Base-by-base conservation (phyloP, 35 echinoderm and acorn worm species). In the Lytechinus pictus region DNA sequence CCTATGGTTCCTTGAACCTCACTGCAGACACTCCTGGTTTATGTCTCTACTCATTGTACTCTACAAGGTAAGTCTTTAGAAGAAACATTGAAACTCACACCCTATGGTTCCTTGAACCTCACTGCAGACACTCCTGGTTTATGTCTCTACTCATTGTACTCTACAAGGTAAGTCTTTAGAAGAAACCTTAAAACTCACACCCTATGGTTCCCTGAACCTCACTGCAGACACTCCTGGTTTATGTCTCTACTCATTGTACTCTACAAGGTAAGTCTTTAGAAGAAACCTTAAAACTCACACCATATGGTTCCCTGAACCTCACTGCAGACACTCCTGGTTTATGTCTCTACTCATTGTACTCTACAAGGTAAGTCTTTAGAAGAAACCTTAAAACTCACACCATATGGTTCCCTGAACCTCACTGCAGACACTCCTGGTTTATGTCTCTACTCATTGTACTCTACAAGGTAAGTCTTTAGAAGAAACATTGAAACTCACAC, bases 11-110 rank as follows among this genome's bases (percentile, higher is more conserved):
- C 89, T 99, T 53, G 97, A 98, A 54, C 95, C 98, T n/a, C 97
- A 98, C 96, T 98, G 97, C 66, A 96, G 98, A 87, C 97, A 98
- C 79, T 97, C 98, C 53, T 99, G 98, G 98, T 95, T 99, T 51
- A 97, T 96, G 94, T 98, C 98, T 66, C 91, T 99, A 13, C 95
- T 99, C 33, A 95, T 98, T 44, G 97, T 99, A 86, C 96, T 99
- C 33, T 99, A 99, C 91, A 99, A 99, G 98, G 98, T 99, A 95
- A 71, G 86, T 44, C 33, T 44, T 44, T 44, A 44, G 33, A 44
- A 44, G 33, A 44, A 44, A 0, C 33, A 0, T 44, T 44, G 33
- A 44, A 44, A 44, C 33, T 44, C 33, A 58, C 56, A 58, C 8
- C 12, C 56, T 58, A 58, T 58, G 56, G 4, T 58, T 10, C 12